Percentiles rank a stretch among this genome's conserved stretches.
These are phyloP conservation scores for Taeniopygia guttata DNA, from an alignment of 2,797 vertebrate species.

Conservation along the genomic window DNA sequence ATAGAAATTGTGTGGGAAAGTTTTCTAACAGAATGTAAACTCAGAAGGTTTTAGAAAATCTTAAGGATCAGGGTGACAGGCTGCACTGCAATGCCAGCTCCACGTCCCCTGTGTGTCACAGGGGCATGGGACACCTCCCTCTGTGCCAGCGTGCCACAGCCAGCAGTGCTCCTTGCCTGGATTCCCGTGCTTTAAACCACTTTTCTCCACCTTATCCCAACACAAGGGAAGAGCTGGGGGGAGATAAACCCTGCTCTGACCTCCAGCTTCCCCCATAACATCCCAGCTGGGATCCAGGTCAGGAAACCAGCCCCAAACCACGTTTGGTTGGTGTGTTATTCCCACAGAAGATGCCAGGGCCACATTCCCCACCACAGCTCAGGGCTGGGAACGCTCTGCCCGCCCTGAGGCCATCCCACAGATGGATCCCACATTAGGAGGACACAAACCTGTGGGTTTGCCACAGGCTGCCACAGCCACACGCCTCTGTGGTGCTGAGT, in stretches of 20 bases:
- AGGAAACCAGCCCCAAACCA: fast-evolving
- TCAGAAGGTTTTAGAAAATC: no score
- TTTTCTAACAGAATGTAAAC: no score
- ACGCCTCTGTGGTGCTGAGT: fast-evolving
- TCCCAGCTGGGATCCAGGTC: background rate
- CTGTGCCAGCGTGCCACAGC: fast-evolving
- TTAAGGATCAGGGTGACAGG: no score
- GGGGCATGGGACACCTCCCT: background rate
- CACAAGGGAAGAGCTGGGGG: background rate
- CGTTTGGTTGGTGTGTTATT: fast-evolving
- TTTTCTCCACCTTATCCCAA: background rate
- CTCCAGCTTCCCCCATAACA: background rate
- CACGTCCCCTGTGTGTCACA: background rate
- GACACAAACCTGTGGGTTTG: background rate
- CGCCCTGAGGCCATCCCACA: background rate
- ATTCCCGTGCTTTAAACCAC: fast-evolving
- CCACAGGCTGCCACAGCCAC: background rate
- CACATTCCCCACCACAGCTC: fast-evolving
- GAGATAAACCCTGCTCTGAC: background rate
- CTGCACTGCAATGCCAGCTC: background rate
- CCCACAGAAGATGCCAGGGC: background rate
- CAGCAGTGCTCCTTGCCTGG: background rate
- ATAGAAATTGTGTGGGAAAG: no score
- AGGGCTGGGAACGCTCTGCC: background rate
- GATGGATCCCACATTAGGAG: fast-evolving